phyloP scores from a whole-genome alignment of 1,140 invertebrate genomes.

The Brachionus sp. region DNA sequence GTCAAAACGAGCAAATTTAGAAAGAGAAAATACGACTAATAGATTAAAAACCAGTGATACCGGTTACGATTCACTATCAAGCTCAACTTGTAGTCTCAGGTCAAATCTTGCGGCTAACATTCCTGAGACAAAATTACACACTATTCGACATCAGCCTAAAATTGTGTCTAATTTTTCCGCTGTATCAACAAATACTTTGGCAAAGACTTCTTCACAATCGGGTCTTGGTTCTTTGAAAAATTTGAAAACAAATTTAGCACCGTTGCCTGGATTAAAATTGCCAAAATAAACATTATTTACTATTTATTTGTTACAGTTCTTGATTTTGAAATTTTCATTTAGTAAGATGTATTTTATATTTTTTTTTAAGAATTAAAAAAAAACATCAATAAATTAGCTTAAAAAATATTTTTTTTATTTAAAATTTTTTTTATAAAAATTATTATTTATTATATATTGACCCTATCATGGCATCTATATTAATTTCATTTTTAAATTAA shows the following conservation, averaged over 20 bases:
- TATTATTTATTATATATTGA: too few species aligned
- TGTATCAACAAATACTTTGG: neutral
- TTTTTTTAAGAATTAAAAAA: neutral
- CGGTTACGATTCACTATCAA: slow-evolving; percentile 40
- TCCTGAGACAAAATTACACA: neutral
- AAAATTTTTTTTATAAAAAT: neutral
- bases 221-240: neutral
- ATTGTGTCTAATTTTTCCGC: neutral
- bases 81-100: slow-evolving; percentile 5
- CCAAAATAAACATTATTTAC: slow-evolving; percentile 27
- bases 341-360: neutral
- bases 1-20: neutral
- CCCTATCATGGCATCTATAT: too few species aligned
- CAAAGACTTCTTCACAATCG: neutral
- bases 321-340: neutral
- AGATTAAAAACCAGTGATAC: slow-evolving; percentile 37
- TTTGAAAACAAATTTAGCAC: slow-evolving; percentile 36
- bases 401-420: neutral
- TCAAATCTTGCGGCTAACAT: neutral
- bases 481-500: too few species aligned
- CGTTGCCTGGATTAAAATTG: slow-evolving; percentile 14
- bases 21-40: slow-evolving; percentile 10
- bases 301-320: slow-evolving; percentile 1
- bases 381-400: neutral
- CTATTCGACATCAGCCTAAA: slow-evolving; percentile 12